Base-by-base conservation (phyloP, 2,113 vertebrate species). In the Gulo gulo region DNA sequence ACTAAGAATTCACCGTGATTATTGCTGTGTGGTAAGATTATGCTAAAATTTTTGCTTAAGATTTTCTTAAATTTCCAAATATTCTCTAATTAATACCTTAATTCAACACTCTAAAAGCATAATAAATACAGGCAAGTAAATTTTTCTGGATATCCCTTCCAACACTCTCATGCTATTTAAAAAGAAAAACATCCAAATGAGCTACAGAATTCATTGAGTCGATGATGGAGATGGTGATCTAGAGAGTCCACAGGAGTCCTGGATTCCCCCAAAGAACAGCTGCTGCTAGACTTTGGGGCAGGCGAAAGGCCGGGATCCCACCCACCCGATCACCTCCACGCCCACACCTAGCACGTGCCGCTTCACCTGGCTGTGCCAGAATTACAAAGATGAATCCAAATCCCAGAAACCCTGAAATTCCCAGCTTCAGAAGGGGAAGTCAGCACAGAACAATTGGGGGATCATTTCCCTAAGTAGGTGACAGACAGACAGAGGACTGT, bases 11-110 rank as follows among this genome's bases (percentile, higher is more conserved):
- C 39, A 20, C 36, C 65, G 1, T 39, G 9, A 50, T 85, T 47
- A 69, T n/a, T 20, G 55, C 12, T 57, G 12, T 11, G 11, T 16
- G 79, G 9, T 88, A 81, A 61, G 4, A 91, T 13, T 67, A 80
- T 26, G 1, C 42, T 81, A 85, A 1, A 84, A 76, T 57, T 94
- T 45, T 95, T 69, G 52, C 52, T 86, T 47, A 87, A 11, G 21
- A 47, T 92, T 94, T 93, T 65, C 78, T 93, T 71, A 71, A 87
- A 84, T 88, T 87, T 96, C 21, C 26, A 79, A 78, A 63, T 87
- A 83, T 65, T 73, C 45, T 47, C 26, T 14, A 71, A 85, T 63
- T 36, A 82, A 39, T 50, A 3, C 80, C 16, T 67, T 85, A 45
- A 52, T 81, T 50, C 82, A 95, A 87, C 39, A 67, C 88, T 36